These are phyloP conservation scores for Synodontis membranacea DNA, from an alignment of 2,113 vertebrate genomes.

Conservation along the genomic window DNA sequence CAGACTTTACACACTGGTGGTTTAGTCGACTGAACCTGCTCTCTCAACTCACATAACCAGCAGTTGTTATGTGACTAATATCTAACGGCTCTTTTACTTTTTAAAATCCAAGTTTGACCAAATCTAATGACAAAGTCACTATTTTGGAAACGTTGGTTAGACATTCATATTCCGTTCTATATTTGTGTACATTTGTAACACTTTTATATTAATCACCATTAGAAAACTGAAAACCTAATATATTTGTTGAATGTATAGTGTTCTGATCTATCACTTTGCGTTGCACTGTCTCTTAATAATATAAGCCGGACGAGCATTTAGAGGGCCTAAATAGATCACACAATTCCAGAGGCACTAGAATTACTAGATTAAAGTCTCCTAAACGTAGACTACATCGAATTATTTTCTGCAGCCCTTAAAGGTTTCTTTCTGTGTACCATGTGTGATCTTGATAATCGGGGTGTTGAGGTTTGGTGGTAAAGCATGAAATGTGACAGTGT, in stretches of 20 bases:
- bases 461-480: background rate
- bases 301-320: background rate
- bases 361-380: conserved; percentile 4
- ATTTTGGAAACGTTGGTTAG: background rate
- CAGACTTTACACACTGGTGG: background rate
- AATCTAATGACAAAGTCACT: background rate
- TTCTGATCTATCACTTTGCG: background rate
- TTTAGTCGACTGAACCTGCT: background rate
- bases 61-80: background rate
- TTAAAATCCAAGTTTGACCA: background rate
- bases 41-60: background rate
- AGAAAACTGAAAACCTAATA: background rate
- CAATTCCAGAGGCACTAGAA: background rate
- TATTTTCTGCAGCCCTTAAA: conserved; percentile 6
- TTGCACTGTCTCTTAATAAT: background rate
- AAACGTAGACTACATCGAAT: conserved; percentile 31
- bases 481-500: background rate
- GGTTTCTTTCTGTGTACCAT: background rate
- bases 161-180: background rate
- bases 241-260: background rate
- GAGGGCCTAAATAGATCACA: background rate
- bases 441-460: background rate
- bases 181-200: background rate
- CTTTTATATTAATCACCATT: background rate
- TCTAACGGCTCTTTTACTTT: background rate